These are phyloP conservation scores for Griposia aprilina DNA, from an alignment of 2,888 invertebrate species.

Conservation along the genomic window DNA sequence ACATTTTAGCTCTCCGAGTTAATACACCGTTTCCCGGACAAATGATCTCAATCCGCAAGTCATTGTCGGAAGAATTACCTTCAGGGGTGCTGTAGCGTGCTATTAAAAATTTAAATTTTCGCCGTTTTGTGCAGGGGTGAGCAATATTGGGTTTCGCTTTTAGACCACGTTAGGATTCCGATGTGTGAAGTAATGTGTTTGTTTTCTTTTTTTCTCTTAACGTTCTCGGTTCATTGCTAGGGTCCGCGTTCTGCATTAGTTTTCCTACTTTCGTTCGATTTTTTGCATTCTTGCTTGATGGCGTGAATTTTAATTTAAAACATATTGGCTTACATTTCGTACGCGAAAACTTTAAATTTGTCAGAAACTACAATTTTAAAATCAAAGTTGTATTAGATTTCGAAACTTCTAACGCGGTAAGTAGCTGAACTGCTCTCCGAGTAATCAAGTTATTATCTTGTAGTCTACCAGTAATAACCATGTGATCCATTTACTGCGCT, in stretches of 20 bases:
- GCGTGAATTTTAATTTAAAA: conserved; percentile 29
- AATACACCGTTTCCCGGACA: conserved; percentile 80
- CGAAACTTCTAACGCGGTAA: conserved; percentile 22
- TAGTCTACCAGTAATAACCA: conserved; percentile 35
- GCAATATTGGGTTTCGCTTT: conserved; percentile 33
- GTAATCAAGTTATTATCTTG: conserved; percentile 31
- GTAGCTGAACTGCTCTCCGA: background rate
- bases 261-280: conserved; percentile 18
- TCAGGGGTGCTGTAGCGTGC: conserved; percentile 49
- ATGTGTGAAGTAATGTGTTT: conserved; percentile 41
- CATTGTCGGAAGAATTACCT: conserved; percentile 80
- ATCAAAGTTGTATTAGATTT: background rate
- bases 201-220: conserved; percentile 33
- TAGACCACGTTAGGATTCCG: conserved; percentile 47
- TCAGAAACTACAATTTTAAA: background rate
- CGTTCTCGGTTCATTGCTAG: conserved; percentile 14
- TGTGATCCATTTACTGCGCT: conserved; percentile 39
- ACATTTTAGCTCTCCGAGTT: conserved; percentile 68
- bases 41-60: conserved; percentile 81
- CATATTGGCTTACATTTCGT: background rate
- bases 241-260: conserved; percentile 22
- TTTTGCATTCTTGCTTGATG: conserved; percentile 2
- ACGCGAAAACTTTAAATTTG: background rate
- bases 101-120: conserved; percentile 62
- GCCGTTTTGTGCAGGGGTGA: conserved; percentile 29